These are phyloP conservation scores for Coelopa frigida DNA, from an alignment of 1,140 invertebrate species.

Conservation along the genomic window DNA sequence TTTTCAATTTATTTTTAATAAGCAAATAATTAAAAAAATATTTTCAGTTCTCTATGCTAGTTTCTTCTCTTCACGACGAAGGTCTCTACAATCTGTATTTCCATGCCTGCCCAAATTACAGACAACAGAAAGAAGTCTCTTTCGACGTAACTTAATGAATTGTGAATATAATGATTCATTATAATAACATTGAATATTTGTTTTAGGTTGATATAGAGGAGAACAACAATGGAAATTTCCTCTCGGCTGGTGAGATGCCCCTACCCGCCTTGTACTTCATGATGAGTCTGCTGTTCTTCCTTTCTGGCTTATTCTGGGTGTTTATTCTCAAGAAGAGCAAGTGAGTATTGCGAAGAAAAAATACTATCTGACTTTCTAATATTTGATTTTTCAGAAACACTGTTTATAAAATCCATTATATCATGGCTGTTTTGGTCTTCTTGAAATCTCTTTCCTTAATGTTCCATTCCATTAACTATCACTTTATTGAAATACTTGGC, in stretches of 20 bases:
- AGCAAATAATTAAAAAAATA: not conserved
- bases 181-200: not conserved
- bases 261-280: conserved; percentile 86
- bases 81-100: conserved; percentile 94
- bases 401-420: conserved; percentile 93
- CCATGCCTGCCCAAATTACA: conserved; percentile 81
- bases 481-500: conserved; percentile 91
- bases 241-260: conserved; percentile 97
- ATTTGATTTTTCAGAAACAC: conserved; percentile 53
- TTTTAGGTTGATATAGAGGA: conserved; percentile 73
- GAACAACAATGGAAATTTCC: conserved; percentile 77
- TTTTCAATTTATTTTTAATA: too few species aligned
- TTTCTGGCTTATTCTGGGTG: conserved; percentile 87
- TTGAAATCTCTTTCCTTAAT: conserved; percentile 87
- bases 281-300: conserved; percentile 84
- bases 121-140: conserved; percentile 31
- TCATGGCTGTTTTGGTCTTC: conserved; percentile 92
- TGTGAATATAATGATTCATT: conserved; percentile 1
- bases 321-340: conserved; percentile 79
- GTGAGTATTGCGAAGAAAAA: conserved; percentile 45
- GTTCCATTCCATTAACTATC: conserved; percentile 95
- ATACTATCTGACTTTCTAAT: not conserved
- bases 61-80: conserved; percentile 70
- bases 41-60: conserved; percentile 71
- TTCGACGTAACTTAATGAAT: conserved; percentile 45